Conservation (phyloP, 2,888 invertebrate species). For the Lepas anatifera region DNA sequence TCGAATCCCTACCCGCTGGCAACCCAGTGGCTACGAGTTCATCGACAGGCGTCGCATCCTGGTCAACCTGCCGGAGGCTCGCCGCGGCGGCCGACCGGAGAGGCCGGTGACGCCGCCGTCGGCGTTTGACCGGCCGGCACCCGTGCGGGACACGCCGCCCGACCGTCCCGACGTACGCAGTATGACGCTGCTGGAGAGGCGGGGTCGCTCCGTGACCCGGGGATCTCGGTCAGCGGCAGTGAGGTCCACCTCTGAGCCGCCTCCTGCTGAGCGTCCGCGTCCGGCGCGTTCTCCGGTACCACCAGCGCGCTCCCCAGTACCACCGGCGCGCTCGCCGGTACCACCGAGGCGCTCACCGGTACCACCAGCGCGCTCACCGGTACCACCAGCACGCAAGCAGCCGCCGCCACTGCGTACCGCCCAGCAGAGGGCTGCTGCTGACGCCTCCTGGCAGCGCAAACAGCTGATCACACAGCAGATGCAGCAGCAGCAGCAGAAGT, state of each 20-base stretch:
- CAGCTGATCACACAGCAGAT: background rate
- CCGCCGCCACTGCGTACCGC: too few species aligned
- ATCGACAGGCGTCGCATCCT: constrained; percentile 17
- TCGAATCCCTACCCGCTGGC: constrained; percentile 22
- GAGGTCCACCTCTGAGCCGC: background rate
- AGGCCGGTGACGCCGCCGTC: constrained; percentile 23
- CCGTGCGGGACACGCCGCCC: constrained; percentile 21
- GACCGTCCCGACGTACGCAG: background rate
- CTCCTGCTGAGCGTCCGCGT: too few species aligned
- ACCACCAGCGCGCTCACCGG: too few species aligned
- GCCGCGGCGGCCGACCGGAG: constrained; percentile 18
- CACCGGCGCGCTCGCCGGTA: too few species aligned
- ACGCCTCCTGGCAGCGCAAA: background rate
- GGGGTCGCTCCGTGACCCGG: background rate
- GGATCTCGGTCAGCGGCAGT: background rate
- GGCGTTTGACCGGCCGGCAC: constrained; percentile 21
- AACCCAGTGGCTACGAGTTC: constrained; percentile 21
- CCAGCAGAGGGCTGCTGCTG: background rate
- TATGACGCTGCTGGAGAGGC: background rate
- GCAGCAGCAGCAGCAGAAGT: background rate
- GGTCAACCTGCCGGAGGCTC: constrained; percentile 16
- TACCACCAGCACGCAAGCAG: too few species aligned
- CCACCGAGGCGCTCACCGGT: too few species aligned
- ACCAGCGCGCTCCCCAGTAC: too few species aligned
- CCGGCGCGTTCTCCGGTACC: too few species aligned